Percentiles rank a stretch among this genome's conserved stretches.
Evolutionary conservation across 2,888 invertebrate species (phyloP).

Genomic region (Acanthoscelides obtectus): DNA sequence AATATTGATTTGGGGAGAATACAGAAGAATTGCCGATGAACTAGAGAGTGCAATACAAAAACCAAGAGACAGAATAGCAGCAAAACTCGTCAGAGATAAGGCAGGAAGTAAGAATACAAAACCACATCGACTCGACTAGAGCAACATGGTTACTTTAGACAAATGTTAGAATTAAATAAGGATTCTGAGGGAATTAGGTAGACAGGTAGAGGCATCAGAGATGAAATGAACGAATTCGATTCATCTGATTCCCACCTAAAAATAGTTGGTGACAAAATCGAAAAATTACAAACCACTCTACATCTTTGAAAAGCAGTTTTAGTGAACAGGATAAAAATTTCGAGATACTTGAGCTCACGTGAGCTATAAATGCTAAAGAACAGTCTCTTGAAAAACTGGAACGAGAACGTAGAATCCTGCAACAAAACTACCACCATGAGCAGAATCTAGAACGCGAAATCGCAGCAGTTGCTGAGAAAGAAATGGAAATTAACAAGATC

Average conservation of each 20-base stretch:
- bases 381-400: constrained; percentile 57
- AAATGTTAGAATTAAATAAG: constrained; percentile 60
- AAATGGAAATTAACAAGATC: constrained; percentile 58
- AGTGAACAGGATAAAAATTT: constrained; percentile 54
- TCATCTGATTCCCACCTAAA: constrained; percentile 52
- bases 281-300: constrained; percentile 51
- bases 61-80: constrained; percentile 34
- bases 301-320: constrained; percentile 49
- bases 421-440: constrained; percentile 57
- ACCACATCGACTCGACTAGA: constrained; percentile 56
- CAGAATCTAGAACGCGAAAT: constrained; percentile 60
- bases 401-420: constrained; percentile 55
- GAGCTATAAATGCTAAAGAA: constrained; percentile 53
- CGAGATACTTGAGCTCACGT: constrained; percentile 56
- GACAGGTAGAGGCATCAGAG: constrained; percentile 53
- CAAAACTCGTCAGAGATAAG: constrained; percentile 36
- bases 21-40: constrained; percentile 11
- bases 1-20: constrained; percentile 28
- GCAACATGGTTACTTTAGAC: constrained; percentile 59
- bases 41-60: constrained; percentile 16
- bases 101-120: constrained; percentile 51
- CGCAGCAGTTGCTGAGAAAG: constrained; percentile 47
- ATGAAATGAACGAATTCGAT: constrained; percentile 58
- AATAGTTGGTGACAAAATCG: constrained; percentile 50
- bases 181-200: constrained; percentile 54